These are phyloP conservation scores for Netelia virgata DNA, from an alignment of 2,888 invertebrate genomes.

Conservation along the genomic window DNA sequence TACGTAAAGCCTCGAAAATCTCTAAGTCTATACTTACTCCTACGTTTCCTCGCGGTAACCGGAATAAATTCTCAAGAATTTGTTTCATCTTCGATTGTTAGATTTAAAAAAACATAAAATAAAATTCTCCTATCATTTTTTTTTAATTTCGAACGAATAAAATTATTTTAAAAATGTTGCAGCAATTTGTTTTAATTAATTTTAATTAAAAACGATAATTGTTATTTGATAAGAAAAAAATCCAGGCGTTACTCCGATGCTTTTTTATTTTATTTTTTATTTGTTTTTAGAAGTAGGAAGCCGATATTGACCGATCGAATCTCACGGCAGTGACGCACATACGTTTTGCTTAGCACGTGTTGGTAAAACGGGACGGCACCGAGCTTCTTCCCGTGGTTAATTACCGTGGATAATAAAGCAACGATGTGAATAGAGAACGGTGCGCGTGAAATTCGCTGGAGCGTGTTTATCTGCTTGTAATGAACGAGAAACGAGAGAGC, in stretches of 20 bases:
- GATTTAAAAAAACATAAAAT: background rate
- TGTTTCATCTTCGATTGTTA: background rate
- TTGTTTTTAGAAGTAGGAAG: background rate
- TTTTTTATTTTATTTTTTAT: background rate
- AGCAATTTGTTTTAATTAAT: too few species aligned
- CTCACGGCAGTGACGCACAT: conserved; percentile 24
- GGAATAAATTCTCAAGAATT: background rate
- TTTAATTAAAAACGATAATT: too few species aligned
- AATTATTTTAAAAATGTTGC: too few species aligned
- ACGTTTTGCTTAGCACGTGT: conserved; percentile 10
- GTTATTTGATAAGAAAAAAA: too few species aligned
- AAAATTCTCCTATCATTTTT: background rate
- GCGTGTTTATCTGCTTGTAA: conserved; percentile 37
- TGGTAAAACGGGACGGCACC: conserved; percentile 6
- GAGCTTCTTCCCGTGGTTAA: conserved; percentile 43
- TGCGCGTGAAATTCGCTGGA: conserved; percentile 52
- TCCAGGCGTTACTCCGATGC: too few species aligned
- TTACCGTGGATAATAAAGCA: conserved; percentile 55
- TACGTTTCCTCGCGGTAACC: background rate
- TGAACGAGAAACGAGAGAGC: conserved; percentile 16
- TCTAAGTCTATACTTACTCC: too few species aligned
- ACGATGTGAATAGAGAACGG: conserved; percentile 30
- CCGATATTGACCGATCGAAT: conserved; percentile 46
- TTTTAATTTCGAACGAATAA: background rate
- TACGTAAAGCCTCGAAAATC: background rate